Conservation (phyloP, 2,888 invertebrate genomes). For the Hydrotaea diabolus region DNA sequence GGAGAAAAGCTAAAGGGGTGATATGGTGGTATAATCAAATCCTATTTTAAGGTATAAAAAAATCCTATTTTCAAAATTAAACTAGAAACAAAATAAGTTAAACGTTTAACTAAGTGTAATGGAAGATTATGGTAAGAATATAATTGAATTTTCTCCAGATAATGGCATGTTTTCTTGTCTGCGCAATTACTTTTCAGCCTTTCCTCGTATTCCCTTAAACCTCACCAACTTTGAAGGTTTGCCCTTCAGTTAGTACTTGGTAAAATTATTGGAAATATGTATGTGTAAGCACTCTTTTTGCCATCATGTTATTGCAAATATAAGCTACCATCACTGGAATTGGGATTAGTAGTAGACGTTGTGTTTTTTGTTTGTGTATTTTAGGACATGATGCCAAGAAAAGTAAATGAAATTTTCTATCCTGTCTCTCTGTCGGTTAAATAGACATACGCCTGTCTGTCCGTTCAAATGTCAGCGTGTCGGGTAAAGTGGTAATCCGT, state of each 20-base stretch:
- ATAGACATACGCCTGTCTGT: slow-evolving; percentile 15
- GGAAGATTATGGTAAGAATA: no score
- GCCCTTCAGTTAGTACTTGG: neutral
- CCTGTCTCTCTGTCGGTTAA: slow-evolving; percentile 50
- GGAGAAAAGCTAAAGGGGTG: no score
- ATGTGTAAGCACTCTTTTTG: no score
- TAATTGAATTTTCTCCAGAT: no score
- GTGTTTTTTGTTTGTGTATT: neutral
- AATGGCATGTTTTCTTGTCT: neutral
- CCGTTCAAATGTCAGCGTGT: slow-evolving; percentile 61
- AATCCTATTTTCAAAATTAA: no score
- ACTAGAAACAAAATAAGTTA: no score
- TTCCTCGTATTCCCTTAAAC: neutral
- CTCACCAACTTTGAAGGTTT: slow-evolving; percentile 4
- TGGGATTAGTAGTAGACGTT: neutral
- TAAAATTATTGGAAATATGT: no score
- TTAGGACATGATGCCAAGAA: neutral
- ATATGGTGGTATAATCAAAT: no score
- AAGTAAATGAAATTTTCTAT: slow-evolving; percentile 54
- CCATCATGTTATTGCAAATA: slow-evolving; percentile 31
- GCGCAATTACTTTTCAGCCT: no score
- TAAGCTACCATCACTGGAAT: slow-evolving; percentile 13
- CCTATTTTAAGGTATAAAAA: no score
- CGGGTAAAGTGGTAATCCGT: slow-evolving; percentile 69
- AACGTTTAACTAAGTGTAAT: no score